Percentiles rank a stretch among this genome's conserved stretches.
Conservation (phyloP, 2,888 invertebrate genomes). For the Cryptosula pallasiana region DNA sequence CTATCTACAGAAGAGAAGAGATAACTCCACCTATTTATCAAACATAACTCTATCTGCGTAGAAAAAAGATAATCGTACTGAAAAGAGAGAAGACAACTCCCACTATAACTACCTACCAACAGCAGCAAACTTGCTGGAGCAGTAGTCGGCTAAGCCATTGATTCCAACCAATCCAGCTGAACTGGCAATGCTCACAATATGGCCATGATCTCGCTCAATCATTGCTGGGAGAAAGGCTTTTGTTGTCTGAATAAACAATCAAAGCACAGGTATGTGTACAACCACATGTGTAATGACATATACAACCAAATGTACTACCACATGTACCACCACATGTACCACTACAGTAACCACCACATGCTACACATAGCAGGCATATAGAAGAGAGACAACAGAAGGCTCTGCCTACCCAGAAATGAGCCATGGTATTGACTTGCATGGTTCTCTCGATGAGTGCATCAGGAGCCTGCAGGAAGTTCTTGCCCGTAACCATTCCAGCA, state of each 20-base stretch:
- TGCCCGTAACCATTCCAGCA: constrained; percentile 42
- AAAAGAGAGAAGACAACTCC: too few species aligned
- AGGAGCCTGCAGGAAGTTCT: constrained; percentile 62
- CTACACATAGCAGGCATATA: neutral
- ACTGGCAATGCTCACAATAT: constrained; percentile 87
- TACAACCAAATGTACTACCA: too few species aligned
- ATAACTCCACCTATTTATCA: too few species aligned
- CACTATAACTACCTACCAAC: too few species aligned
- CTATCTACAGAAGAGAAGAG: too few species aligned
- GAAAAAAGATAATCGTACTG: too few species aligned
- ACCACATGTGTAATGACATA: too few species aligned
- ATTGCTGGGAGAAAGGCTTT: constrained; percentile 88
- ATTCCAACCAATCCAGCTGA: constrained; percentile 80
- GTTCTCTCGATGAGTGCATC: constrained; percentile 80
- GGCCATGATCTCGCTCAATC: constrained; percentile 80
- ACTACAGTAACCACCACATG: too few species aligned
- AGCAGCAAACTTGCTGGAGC: constrained; percentile 85
- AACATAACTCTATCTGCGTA: too few species aligned
- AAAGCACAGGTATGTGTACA: too few species aligned
- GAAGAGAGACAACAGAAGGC: neutral
- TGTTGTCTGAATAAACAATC: too few species aligned
- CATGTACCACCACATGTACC: too few species aligned
- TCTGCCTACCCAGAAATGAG: constrained; percentile 43
- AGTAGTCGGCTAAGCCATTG: constrained; percentile 63
- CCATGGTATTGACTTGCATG: constrained; percentile 60